Base-by-base conservation (phyloP, 2,797 vertebrate species). In the Lepus townsendii region DNA sequence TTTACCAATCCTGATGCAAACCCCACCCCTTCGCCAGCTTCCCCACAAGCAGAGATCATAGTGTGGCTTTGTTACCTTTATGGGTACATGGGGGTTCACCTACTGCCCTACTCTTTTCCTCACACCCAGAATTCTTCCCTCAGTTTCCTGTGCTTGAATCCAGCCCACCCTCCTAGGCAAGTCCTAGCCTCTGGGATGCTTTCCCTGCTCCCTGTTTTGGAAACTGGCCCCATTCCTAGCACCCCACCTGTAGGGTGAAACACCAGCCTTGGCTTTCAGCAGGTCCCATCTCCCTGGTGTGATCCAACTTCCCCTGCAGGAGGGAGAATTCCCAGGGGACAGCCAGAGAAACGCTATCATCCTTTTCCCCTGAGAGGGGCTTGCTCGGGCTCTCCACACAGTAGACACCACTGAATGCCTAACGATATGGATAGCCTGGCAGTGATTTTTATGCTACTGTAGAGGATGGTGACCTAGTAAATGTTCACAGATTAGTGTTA, bases 401-500 rank as follows among this genome's bases (percentile, higher is more conserved):
- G 63, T 9, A 83, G 77, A 65, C 11, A 87, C 27, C 83, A 38
- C 42, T 35, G 88, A 72, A 69, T 65, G 17, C 68, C 90, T 90
- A 90, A 52, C 24, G 69, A 30, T 65, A 35, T 11, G 30, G 38
- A 52, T 13, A 65, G n/a, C 50, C 4, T 76, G 27, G 38, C 54
- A 73, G 35, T 73, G 78, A 79, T 76, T 83, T 93, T 88, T 69
- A 80, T 79, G 26, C n/a, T 76, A 26, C 24, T 83, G 12, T 30
- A 82, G 52, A 85, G 42, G 88, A 62, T 47, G n/a, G 27, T 54
- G n/a, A 84, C 66, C 63, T 85, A 78, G 42, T 32, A 91, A 88
- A 88, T 60, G 22, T 54, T 83, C 32, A 35, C 52, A 87, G 66
- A 84, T 94, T 72, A 84, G 72, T 73, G 17, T 47, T 65, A 72